These are phyloP conservation scores for Montipora capricornis DNA, from an alignment of 64 coral and sea anemone genomes.

Conservation along the genomic window DNA sequence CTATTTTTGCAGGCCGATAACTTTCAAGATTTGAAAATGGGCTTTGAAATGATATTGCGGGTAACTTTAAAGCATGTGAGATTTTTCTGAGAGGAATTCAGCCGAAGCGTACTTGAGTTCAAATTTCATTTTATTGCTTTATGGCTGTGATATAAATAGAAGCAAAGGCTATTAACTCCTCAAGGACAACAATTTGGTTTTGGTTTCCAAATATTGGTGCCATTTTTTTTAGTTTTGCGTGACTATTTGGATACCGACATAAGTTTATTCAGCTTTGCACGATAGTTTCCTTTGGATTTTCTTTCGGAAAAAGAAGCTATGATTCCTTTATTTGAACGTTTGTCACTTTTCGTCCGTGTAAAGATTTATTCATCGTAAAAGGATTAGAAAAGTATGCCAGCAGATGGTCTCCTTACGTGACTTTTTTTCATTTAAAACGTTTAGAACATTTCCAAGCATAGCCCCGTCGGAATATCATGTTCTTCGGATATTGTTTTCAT, in stretches of 20 bases:
- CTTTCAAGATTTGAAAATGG: neutral
- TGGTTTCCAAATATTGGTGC: neutral
- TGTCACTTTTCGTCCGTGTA: neutral
- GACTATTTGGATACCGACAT: neutral
- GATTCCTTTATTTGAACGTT: neutral
- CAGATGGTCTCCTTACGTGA: neutral
- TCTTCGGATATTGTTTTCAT: neutral
- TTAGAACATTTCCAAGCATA: neutral
- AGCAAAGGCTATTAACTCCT: neutral
- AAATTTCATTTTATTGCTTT: neutral
- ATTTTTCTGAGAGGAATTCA: neutral
- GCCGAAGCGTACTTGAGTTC: neutral
- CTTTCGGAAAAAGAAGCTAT: neutral
- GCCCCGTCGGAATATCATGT: neutral
- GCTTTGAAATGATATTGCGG: neutral
- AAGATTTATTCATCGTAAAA: too few relatives aligned
- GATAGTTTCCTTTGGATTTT: neutral
- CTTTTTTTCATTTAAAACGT: neutral
- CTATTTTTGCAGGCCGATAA: neutral
- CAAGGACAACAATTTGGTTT: neutral
- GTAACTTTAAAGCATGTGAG: neutral
- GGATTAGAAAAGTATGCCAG: neutral
- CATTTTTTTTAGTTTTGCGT: neutral
- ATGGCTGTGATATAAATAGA: slow-evolving; percentile 16
- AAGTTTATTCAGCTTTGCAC: neutral